Evolutionary conservation across 2,888 invertebrate genomes (phyloP).

Genomic region (Magallana nippona): DNA sequence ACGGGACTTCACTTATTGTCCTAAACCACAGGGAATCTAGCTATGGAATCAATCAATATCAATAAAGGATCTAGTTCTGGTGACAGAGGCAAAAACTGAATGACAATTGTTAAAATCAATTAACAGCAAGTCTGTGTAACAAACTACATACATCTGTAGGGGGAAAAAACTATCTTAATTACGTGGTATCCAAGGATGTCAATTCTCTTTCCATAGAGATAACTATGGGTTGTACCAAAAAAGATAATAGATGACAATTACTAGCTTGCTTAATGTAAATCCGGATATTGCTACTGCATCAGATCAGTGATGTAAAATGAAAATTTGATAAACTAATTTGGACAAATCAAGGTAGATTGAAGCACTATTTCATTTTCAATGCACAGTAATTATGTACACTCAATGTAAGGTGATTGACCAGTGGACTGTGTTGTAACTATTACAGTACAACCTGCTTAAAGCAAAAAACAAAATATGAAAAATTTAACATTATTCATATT

Average conservation of each 20-base stretch:
- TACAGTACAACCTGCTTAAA: too few relatives aligned
- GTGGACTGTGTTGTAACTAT: too few relatives aligned
- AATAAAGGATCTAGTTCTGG: background rate
- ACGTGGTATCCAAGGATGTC: background rate
- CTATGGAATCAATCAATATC: background rate
- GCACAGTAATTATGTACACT: too few relatives aligned
- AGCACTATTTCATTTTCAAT: too few relatives aligned
- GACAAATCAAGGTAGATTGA: too few relatives aligned
- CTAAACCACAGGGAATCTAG: background rate
- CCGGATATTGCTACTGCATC: too few relatives aligned
- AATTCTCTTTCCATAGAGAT: background rate
- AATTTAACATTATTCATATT: too few relatives aligned
- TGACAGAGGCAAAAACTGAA: background rate
- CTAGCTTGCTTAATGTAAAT: background rate
- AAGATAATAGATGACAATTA: background rate
- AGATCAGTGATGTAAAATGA: background rate
- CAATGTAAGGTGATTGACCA: too few relatives aligned
- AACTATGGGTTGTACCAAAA: background rate
- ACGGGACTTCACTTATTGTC: background rate
- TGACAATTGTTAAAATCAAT: constrained; percentile 10
- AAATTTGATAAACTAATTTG: background rate
- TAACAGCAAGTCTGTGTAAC: background rate
- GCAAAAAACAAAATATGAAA: too few relatives aligned
- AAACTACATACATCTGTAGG: background rate
- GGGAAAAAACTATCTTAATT: background rate